Evolutionary conservation across 2,888 invertebrate genomes (phyloP), one percentile per base, ranked within the genome.

Genomic region (Orchestes rusci): DNA sequence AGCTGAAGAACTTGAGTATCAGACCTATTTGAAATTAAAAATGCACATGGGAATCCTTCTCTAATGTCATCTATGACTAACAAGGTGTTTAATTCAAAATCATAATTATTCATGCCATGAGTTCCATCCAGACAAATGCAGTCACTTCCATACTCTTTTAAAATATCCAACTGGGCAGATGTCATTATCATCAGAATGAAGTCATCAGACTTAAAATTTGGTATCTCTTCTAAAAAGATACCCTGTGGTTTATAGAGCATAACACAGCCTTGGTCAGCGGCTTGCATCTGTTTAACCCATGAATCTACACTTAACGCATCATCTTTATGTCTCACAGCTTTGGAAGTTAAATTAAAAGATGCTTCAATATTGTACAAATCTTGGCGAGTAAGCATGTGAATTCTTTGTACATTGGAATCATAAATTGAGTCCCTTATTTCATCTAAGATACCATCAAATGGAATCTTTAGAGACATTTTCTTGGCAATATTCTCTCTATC

Each of bases 111-210:
- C 7, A 30, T 8, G 30, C 12, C 4, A 12, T 55, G 54, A 4
- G 56, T 58, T 19, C 51, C 48, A 38, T 61, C 59, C 15, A 61
- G 39, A 45, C 58, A 59, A 16, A 60, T 47, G 42, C 48, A 51
- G 37, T 56, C 48, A 30, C 29, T 49, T 39, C 50, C 53, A 56
- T 30, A 59, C 37, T 52, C 53, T 44, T 48, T 46, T 35, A 60
- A 36, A 15, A 58, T 44, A 32, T 56, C 53, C 4, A 27, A 17
- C 43, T 60, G 60, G 10, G 45, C 53, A 32, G 46, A 37, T 20
- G 53, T 56, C 56, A 60, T 57, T 4, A 58, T 56, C 1, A 56
- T 50, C 5, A 59, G 50, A 16, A 58, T 37, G 39, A 59, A 59
- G 46, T 59, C 59, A 17, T 57, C 43, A 4, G 43, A 19, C 33